These are phyloP conservation scores for Oryzias curvinotus DNA, from an alignment of 2,113 vertebrate genomes.

Conservation along the genomic window DNA sequence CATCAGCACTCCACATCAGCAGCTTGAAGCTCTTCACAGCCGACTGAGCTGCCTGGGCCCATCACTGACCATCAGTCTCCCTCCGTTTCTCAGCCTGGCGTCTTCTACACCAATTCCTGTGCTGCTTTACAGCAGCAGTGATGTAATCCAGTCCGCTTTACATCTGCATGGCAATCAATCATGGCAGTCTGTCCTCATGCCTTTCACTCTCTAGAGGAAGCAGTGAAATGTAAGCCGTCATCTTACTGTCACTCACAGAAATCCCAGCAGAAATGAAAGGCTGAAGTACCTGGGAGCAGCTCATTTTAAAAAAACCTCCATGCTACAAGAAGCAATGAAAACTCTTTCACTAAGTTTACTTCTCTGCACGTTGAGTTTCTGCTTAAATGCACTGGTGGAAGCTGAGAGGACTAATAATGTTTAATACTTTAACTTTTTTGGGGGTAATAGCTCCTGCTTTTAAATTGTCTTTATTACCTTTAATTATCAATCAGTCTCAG, in stretches of 20 bases:
- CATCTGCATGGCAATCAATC: conserved; percentile 71
- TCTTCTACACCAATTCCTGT: conserved; percentile 8
- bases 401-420: background rate
- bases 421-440: background rate
- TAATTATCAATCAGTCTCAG: too few relatives aligned
- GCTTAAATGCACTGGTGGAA: background rate
- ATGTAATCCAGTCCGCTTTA: conserved; percentile 51
- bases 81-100: background rate
- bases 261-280: conserved; percentile 9
- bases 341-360: background rate
- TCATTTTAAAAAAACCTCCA: conserved; percentile 4
- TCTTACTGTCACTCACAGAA: conserved; percentile 35
- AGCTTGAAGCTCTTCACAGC: conserved; percentile 54
- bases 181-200: conserved; percentile 28
- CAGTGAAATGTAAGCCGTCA: conserved; percentile 27
- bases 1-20: conserved; percentile 33
- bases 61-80: conserved; percentile 39
- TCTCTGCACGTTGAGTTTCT: background rate
- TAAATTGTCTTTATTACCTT: too few relatives aligned
- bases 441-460: too few relatives aligned
- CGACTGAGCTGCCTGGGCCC: conserved; percentile 47
- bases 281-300: conserved; percentile 2
- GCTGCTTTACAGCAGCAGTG: conserved; percentile 29
- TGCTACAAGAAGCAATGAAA: background rate
- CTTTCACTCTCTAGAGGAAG: conserved; percentile 25